phyloP scores from a whole-genome alignment of 2,113 vertebrate genomes.

The Cervus canadensis region DNA sequence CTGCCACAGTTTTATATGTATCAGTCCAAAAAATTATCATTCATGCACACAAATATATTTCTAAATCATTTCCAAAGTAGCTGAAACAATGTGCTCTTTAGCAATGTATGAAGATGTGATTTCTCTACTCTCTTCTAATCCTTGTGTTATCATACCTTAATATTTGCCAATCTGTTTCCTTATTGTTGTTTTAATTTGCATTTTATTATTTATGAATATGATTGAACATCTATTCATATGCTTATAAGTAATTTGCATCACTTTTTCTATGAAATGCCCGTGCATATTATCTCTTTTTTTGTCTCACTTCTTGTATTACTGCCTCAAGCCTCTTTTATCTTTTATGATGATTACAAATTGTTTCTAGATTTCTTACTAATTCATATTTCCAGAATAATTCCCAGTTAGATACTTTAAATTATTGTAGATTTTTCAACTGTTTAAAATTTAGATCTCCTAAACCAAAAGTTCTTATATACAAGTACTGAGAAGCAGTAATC shows the following conservation, averaged over 20 bases:
- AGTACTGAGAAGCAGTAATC: background rate
- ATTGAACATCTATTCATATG: background rate
- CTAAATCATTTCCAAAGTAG: background rate
- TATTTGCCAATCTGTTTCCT: background rate
- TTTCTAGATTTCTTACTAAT: constrained; percentile 4
- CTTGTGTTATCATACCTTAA: background rate
- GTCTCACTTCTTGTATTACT: background rate
- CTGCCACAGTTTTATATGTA: background rate
- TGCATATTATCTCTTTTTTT: background rate
- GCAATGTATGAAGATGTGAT: background rate
- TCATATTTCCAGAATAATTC: background rate
- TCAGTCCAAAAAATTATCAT: background rate
- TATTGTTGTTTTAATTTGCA: constrained; percentile 9
- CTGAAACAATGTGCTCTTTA: background rate
- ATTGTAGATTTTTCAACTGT: background rate
- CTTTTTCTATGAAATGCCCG: background rate
- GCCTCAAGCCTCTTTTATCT: background rate
- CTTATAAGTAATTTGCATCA: background rate
- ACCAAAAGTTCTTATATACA: background rate
- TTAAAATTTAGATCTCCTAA: background rate
- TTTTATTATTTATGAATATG: background rate
- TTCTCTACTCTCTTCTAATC: background rate
- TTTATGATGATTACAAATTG: background rate
- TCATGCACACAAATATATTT: background rate
- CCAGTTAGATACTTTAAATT: background rate